Base-by-base conservation (phyloP, 2,888 invertebrate species). In the Pollenia griseotomentosa region DNA sequence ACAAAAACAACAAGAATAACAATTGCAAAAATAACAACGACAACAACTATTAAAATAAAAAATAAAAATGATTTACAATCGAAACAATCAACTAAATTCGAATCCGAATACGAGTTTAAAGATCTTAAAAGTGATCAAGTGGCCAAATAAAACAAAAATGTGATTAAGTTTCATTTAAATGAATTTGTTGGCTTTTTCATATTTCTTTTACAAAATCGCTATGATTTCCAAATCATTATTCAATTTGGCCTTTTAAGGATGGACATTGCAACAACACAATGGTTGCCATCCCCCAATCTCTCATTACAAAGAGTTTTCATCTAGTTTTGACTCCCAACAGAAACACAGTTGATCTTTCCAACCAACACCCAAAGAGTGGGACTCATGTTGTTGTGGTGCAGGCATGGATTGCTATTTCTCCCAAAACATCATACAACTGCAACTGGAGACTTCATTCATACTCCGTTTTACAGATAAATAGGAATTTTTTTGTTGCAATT, bases 241-340 rank as follows among this genome's bases (percentile, higher is more conserved):
- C 66, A 74, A 84, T 84, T 74, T 74, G 66, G 68, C 74, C 74
- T 85, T 80, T 80, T 85, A 80, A 79, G 80, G 84, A 79, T 80
- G 68, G 51, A 48, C 12, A 19, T n/a, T 42, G 61, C 46, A 63
- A 19, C 10, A 23, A 59, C 48, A 59, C n/a, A 40, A 19, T 42
- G 44, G 63, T 70, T 53, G 40, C 51, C 68, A 68, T 70, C 59
- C 68, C 40, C 48, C 59, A 33, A 63, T 42, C 74, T 61, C 23
- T 23, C 2, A 11, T 7, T 19, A 12, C 44, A 53, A 42, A 44
- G 6, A 75, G 16, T 55, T 77, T 77, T 65, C 75, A 65, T 78
- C 10, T 59, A 57, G 68, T 59, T 78, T 63, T 33, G 33, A 33
- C 5, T 33, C 48, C 46, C 48, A 8, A 16, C 65, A 19, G 12